These are phyloP conservation scores for Aptenodytes patagonicus DNA, from an alignment of 2,113 vertebrate genomes.

Conservation along the genomic window DNA sequence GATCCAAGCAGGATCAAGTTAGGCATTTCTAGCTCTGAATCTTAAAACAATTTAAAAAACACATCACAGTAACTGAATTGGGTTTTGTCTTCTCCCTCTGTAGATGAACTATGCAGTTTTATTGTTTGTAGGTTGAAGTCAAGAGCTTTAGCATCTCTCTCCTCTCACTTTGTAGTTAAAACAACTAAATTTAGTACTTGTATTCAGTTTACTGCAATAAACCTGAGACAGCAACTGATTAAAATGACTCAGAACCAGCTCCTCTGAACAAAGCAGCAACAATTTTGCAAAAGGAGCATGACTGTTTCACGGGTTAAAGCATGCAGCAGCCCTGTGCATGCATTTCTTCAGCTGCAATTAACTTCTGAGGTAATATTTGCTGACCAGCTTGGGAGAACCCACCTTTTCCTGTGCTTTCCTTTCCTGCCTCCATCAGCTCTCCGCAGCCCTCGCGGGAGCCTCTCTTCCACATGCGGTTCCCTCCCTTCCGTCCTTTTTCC, in stretches of 20 bases:
- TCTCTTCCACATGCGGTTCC: background rate
- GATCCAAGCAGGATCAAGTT: background rate
- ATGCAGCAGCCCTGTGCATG: background rate
- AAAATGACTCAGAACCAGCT: background rate
- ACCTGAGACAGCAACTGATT: background rate
- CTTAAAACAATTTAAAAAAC: background rate
- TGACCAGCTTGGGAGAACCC: background rate
- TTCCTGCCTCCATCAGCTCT: background rate
- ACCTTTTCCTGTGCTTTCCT: slow-evolving; percentile 10
- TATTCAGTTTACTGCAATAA: background rate
- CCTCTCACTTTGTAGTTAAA: background rate
- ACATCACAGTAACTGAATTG: background rate
- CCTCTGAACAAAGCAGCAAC: background rate
- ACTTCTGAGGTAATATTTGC: background rate
- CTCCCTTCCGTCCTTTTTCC: slow-evolving; percentile 15
- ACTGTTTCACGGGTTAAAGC: background rate
- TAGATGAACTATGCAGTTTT: background rate
- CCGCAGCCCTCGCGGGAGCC: accelerated
- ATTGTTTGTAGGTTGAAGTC: background rate
- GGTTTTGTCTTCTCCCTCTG: background rate
- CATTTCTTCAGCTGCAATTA: background rate
- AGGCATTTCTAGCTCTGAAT: background rate
- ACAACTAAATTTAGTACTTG: background rate
- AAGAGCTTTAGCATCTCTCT: background rate
- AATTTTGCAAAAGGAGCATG: background rate